Evolutionary conservation across 2,797 vertebrate species (phyloP), one percentile per base, ranked within the genome.

Genomic region (Pelochelys cantorii): DNA sequence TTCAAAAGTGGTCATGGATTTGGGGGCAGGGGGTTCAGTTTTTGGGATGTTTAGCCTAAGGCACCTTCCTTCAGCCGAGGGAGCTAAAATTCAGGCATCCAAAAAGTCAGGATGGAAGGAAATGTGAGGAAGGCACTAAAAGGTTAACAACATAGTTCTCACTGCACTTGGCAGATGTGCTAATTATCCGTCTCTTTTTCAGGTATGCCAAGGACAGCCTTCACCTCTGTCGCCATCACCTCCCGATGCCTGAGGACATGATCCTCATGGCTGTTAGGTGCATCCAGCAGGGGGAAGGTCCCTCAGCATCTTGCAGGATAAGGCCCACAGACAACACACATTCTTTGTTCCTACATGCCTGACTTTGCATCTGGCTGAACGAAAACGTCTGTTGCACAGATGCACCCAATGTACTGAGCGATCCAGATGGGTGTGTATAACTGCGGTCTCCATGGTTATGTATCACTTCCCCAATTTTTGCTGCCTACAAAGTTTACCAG

Each of bases 361-460:
- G 89, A 71, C 25, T 27, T 81, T 0, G 4, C 53, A 37, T 0
- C 0, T 74, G 79, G 84, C 78, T 87, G 68, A 52, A 52, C 34
- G 92, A 77, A 87, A 62, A 79, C 42, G 85, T 14, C 4, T 3
- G 5, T 81, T n/a, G 53, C 9, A 87, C 79, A 92, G 82, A 59
- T 10, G 53, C 83, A 53, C 79, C 65, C 80, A 93, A 77, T 87
- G 83, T 83, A 92, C 93, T 84, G 82, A 86, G 93, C 74, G 57
- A 89, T 34, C 85, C 87, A 90, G 93, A 89, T 93, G 86, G 84
- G 94, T 77, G 85, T 94, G 53, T 89, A 93, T 96, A 53, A 75
- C n/a, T 27, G 83, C 79, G 86, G 62, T 52, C 42, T 34, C 3
- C 0, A 2, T 2, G 85, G 15, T 92, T 53, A 31, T 93, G 60